These are phyloP conservation scores for Apantesis nais DNA, from an alignment of 2,888 invertebrate genomes.

Conservation along the genomic window DNA sequence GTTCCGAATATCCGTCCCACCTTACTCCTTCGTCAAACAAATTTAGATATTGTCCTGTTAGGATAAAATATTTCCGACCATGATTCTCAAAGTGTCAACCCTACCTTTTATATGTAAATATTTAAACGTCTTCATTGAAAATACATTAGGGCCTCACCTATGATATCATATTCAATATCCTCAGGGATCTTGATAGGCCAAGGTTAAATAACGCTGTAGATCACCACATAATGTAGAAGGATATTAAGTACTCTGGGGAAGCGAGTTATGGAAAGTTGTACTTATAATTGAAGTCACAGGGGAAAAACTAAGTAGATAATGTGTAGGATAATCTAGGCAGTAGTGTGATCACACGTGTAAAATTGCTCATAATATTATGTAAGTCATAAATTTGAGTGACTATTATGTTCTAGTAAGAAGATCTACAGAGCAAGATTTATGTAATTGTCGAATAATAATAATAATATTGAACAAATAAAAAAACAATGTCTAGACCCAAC, in stretches of 20 bases:
- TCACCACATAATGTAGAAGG: not conserved
- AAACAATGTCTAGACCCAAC: too few species aligned
- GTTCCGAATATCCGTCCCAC: not conserved
- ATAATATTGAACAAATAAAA: too few species aligned
- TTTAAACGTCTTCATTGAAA: constrained; percentile 36
- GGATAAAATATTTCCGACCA: not conserved
- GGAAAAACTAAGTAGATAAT: constrained; percentile 8
- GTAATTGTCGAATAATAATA: not conserved
- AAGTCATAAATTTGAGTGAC: not conserved
- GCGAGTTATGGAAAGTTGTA: constrained; percentile 7
- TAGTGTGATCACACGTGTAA: not conserved
- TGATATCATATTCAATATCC: constrained; percentile 31
- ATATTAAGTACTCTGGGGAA: constrained; percentile 1
- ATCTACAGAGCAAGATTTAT: not conserved
- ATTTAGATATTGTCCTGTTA: not conserved
- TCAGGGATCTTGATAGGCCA: not conserved
- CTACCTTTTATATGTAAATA: constrained; percentile 40
- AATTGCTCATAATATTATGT: not conserved
- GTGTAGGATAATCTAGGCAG: not conserved
- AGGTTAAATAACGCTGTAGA: constrained; percentile 5
- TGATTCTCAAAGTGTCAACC: constrained; percentile 12
- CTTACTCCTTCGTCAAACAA: not conserved
- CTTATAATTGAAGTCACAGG: constrained; percentile 4
- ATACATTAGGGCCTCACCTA: constrained; percentile 29
- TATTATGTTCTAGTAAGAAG: too few species aligned